Conservation (phyloP, 2,113 vertebrate species). For the Pseudorhombus dupliciocellatus region DNA sequence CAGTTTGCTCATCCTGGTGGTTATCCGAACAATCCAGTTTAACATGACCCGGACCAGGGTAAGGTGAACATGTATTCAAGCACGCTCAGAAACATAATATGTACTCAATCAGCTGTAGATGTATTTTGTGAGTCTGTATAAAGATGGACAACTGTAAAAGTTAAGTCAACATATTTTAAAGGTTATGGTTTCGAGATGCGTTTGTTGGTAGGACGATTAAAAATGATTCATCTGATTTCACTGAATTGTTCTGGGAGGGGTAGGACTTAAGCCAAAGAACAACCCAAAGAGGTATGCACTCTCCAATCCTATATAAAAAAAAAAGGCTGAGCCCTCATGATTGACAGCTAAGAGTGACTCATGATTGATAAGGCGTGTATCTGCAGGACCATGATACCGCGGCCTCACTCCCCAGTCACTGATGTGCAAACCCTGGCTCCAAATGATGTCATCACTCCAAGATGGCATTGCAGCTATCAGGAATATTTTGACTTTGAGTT, state of each 20-base stretch:
- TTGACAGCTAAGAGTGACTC: neutral
- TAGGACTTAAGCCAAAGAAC: no score
- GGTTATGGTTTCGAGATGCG: no score
- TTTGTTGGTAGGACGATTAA: no score
- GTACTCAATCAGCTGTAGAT: neutral
- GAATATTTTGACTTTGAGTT: neutral
- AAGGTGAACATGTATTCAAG: conserved; percentile 49
- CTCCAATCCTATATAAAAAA: neutral
- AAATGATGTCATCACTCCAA: neutral
- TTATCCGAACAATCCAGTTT: conserved; percentile 98
- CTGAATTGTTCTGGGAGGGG: no score
- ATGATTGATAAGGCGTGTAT: neutral
- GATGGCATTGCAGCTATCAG: neutral
- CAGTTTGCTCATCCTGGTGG: conserved; percentile 95
- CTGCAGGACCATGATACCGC: neutral
- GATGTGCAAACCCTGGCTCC: neutral
- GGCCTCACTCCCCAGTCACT: no score
- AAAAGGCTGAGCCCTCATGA: neutral
- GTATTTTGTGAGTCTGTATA: neutral
- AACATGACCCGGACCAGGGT: conserved; percentile 99
- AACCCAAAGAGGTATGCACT: neutral
- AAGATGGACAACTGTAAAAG: no score
- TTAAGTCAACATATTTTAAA: no score
- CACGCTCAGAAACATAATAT: neutral
- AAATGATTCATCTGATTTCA: no score